A percentile compares a stretch with the other conserved stretches of the same genome.
Conservation (phyloP, 1,140 invertebrate genomes). For the Lethrus apterus region DNA sequence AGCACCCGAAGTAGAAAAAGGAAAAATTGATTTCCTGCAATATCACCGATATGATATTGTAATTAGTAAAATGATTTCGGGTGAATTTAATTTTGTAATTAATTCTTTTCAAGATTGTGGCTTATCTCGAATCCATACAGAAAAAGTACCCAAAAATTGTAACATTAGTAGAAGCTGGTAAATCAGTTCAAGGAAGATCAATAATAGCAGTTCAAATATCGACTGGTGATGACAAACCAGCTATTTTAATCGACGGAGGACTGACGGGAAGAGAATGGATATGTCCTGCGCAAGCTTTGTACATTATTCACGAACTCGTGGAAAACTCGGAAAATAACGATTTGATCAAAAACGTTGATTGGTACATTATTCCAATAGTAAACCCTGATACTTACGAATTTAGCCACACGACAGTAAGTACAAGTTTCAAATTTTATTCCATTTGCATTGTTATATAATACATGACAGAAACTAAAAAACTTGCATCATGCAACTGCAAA, state of each 20-base stretch:
- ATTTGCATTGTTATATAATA: too few species aligned
- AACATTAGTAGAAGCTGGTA: slow-evolving; percentile 45
- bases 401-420: slow-evolving; percentile 47
- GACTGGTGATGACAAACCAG: slow-evolving; percentile 41
- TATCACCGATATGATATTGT: slow-evolving; percentile 4
- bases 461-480: too few species aligned
- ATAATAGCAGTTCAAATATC: slow-evolving; percentile 26
- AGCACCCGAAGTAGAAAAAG: background rate
- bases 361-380: slow-evolving; percentile 62
- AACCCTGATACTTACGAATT: slow-evolving; percentile 72
- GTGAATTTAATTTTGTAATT: background rate
- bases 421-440: background rate
- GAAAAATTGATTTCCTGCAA: slow-evolving; percentile 1
- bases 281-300: slow-evolving; percentile 55
- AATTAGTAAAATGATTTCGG: background rate
- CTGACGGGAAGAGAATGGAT: slow-evolving; percentile 65
- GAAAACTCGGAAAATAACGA: slow-evolving; percentile 39
- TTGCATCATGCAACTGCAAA: too few species aligned
- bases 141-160: slow-evolving; percentile 42
- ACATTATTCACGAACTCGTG: slow-evolving; percentile 53
- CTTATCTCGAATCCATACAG: slow-evolving; percentile 41
- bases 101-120: slow-evolving; percentile 40
- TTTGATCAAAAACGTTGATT: slow-evolving; percentile 48
- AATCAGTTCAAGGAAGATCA: slow-evolving; percentile 51
- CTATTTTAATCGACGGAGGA: slow-evolving; percentile 57